Evolutionary conservation across 2,797 vertebrate genomes (phyloP).

Genomic region (Urocyon cinereoargenteus): DNA sequence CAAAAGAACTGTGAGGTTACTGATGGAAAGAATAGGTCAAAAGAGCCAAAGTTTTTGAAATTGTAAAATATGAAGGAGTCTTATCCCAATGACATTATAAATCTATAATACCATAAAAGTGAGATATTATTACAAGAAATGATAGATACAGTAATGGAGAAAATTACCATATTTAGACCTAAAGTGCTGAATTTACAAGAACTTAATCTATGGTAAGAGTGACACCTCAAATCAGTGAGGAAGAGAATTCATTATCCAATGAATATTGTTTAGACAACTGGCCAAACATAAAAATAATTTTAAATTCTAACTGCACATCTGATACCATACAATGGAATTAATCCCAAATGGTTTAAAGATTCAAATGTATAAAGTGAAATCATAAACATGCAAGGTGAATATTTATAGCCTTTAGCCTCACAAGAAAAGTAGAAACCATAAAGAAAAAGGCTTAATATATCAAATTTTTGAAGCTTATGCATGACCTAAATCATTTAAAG

Average conservation of each 20-base stretch:
- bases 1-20: background rate
- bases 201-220: background rate
- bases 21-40: background rate
- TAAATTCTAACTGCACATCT: background rate
- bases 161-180: background rate
- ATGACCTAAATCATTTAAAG: slow-evolving; percentile 40
- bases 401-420: slow-evolving; percentile 8
- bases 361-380: slow-evolving; percentile 28
- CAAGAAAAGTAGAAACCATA: background rate
- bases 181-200: background rate
- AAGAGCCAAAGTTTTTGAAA: background rate
- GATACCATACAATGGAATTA: background rate
- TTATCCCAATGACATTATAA: background rate
- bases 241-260: slow-evolving; percentile 8
- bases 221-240: background rate
- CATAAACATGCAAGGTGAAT: background rate
- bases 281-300: slow-evolving; percentile 27
- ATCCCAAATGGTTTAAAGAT: background rate
- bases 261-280: background rate
- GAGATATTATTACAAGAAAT: background rate
- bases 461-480: background rate
- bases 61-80: background rate
- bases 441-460: slow-evolving; percentile 51
- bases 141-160: background rate
- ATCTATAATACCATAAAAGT: slow-evolving; percentile 17